Evolutionary conservation across 2,888 invertebrate genomes (phyloP).

Genomic region (Hirudinaria manillensis): DNA sequence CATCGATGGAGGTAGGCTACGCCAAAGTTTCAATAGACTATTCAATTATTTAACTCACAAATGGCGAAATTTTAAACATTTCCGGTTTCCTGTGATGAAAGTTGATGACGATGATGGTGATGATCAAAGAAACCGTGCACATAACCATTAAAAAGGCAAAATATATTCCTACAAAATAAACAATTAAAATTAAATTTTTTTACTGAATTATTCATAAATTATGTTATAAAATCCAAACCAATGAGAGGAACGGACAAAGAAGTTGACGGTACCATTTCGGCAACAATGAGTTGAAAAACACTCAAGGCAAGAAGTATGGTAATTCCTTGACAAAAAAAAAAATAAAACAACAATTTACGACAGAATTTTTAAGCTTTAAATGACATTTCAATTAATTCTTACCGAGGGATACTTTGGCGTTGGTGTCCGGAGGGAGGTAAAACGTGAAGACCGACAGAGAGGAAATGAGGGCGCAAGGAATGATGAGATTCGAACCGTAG

Average conservation of each 20-base stretch:
- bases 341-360: slow-evolving; percentile 16
- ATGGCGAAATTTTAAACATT: slow-evolving; percentile 64
- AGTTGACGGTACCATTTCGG: slow-evolving; percentile 41
- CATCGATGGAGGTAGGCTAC: not conserved
- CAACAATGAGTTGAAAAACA: slow-evolving; percentile 41
- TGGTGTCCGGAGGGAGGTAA: slow-evolving; percentile 32
- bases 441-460: slow-evolving; percentile 34
- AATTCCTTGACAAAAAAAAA: slow-evolving; percentile 35
- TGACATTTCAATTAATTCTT: not conserved
- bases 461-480: slow-evolving; percentile 35
- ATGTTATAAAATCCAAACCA: slow-evolving; percentile 30
- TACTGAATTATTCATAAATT: not conserved
- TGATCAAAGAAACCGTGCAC: slow-evolving; percentile 93
- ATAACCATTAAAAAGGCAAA: slow-evolving; percentile 98
- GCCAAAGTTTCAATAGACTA: not conserved
- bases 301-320: slow-evolving; percentile 41
- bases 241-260: slow-evolving; percentile 41
- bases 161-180: slow-evolving; percentile 71
- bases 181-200: not conserved
- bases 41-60: slow-evolving; percentile 57
- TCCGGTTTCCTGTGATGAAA: slow-evolving; percentile 92
- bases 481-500: slow-evolving; percentile 36
- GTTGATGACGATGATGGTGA: slow-evolving; percentile 90
- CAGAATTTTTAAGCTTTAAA: not conserved
- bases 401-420: slow-evolving; percentile 34